phyloP scores from a whole-genome alignment of 2,797 vertebrate genomes.

The Neostethus bicornis region DNA sequence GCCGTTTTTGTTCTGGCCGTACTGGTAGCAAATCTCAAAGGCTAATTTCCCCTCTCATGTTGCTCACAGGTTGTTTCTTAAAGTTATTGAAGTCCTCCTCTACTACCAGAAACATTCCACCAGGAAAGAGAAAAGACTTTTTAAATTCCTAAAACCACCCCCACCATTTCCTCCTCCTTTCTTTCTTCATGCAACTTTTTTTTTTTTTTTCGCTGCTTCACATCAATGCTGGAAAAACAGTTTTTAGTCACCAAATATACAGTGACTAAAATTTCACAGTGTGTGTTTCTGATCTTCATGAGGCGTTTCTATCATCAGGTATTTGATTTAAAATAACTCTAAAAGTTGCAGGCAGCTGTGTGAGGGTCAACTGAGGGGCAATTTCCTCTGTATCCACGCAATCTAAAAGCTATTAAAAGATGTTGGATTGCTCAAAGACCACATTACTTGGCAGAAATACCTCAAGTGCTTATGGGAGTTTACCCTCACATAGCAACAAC shows the following conservation, averaged over 20 bases:
- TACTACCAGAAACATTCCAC: slow-evolving; percentile 44
- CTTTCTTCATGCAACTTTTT: slow-evolving; percentile 52
- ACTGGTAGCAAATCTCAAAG: slow-evolving; percentile 73
- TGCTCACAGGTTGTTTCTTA: slow-evolving; percentile 51
- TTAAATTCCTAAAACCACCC: slow-evolving; percentile 18
- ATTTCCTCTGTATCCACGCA: slow-evolving; percentile 35
- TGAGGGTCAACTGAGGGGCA: slow-evolving; percentile 55
- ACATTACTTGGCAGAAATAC: slow-evolving; percentile 32
- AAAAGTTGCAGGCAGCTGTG: slow-evolving; percentile 39
- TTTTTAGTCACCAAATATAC: slow-evolving; percentile 69
- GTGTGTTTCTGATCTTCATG: slow-evolving; percentile 66
- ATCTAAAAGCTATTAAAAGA: slow-evolving; percentile 52
- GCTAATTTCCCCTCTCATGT: slow-evolving; percentile 69
- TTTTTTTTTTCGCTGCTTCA: too few species aligned
- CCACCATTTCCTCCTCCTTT: slow-evolving; percentile 37
- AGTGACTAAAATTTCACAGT: slow-evolving; percentile 64
- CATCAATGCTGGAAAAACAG: slow-evolving; percentile 46
- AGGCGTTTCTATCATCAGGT: slow-evolving; percentile 48
- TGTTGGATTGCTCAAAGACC: slow-evolving; percentile 45
- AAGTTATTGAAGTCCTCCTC: slow-evolving; percentile 44
- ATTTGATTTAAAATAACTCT: slow-evolving; percentile 68
- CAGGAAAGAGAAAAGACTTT: slow-evolving; percentile 49
- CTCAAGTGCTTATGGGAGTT: slow-evolving; percentile 32
- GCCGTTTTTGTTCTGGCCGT: slow-evolving; percentile 68
- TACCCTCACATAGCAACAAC: slow-evolving; percentile 27